These are phyloP conservation scores for Xanthia icteritia DNA, from an alignment of 2,888 invertebrate genomes.

Conservation along the genomic window DNA sequence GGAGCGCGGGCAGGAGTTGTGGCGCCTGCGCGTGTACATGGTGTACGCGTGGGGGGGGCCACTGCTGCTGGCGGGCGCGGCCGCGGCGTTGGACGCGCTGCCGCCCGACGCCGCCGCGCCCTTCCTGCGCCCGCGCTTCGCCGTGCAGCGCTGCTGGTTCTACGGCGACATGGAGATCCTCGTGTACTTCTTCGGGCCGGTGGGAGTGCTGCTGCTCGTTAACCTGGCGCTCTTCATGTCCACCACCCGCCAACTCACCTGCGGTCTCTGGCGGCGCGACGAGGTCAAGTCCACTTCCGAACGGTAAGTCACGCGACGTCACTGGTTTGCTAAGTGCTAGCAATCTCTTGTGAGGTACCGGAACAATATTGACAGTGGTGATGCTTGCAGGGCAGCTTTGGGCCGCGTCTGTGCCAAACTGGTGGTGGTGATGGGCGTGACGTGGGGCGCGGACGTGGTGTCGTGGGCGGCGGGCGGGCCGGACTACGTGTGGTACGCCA, in stretches of 20 bases:
- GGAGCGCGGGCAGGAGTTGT: conserved; percentile 95
- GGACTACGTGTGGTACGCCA: conserved; percentile 95
- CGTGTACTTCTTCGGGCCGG: conserved; percentile 96
- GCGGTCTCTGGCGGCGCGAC: conserved; percentile 96
- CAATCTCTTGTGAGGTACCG: not conserved
- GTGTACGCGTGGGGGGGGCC: conserved; percentile 97
- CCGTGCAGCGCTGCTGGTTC: conserved; percentile 95
- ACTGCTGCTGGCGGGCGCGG: conserved; percentile 93
- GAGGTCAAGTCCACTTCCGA: conserved; percentile 95
- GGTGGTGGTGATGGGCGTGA: conserved; percentile 91
- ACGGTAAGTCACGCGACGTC: conserved; percentile 71
- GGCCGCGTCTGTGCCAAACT: conserved; percentile 96
- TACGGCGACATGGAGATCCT: conserved; percentile 95
- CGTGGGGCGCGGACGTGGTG: conserved; percentile 93
- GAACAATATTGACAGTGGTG: not conserved
- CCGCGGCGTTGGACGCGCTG: conserved; percentile 93
- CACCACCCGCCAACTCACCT: conserved; percentile 95
- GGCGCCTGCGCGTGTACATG: conserved; percentile 94
- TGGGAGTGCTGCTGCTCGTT: conserved; percentile 94
- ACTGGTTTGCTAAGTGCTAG: not conserved
- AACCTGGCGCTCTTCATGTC: conserved; percentile 95
- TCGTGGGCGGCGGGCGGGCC: conserved; percentile 96
- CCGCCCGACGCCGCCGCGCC: conserved; percentile 89
- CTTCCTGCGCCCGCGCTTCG: conserved; percentile 94
- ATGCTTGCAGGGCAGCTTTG: conserved; percentile 92